Evolutionary conservation across 53 echinoderm and acorn worm genomes (phyloP).

Genomic region (Paracentrotus lividus): DNA sequence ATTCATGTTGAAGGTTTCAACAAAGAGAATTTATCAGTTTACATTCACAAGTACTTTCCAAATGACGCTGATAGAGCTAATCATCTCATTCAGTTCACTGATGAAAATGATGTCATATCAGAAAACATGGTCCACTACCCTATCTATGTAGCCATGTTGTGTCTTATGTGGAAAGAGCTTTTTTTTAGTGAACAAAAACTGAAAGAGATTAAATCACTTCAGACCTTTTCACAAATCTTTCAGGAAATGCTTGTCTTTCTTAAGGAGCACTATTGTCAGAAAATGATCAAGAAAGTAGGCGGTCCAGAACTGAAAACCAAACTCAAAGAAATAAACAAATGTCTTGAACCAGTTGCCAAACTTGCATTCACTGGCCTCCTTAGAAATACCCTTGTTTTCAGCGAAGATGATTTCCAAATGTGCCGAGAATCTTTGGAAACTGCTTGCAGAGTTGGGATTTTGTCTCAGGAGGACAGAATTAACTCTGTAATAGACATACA

Average conservation of each 20-base stretch:
- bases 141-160: constrained; percentile 15
- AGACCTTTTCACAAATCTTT: constrained; percentile 20
- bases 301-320: no score
- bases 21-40: background rate
- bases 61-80: background rate
- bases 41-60: constrained; percentile 24
- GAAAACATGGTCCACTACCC: constrained; percentile 27
- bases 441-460: background rate
- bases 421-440: background rate
- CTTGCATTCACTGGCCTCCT: background rate
- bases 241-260: constrained; percentile 29
- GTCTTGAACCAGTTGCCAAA: background rate
- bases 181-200: background rate
- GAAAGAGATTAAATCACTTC: background rate
- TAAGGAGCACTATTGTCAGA: background rate
- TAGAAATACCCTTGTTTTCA: background rate
- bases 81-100: background rate
- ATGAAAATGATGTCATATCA: background rate
- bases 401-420: background rate
- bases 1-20: constrained; percentile 17
- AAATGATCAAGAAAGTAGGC: constrained; percentile 4
- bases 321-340: background rate
- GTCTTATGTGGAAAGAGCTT: constrained; percentile 34
- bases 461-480: background rate
- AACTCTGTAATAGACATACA: no score